Percentiles rank a stretch among this genome's conserved stretches.
Evolutionary conservation across 2,113 vertebrate species (phyloP).

Genomic region (Cochlearius cochlearius): DNA sequence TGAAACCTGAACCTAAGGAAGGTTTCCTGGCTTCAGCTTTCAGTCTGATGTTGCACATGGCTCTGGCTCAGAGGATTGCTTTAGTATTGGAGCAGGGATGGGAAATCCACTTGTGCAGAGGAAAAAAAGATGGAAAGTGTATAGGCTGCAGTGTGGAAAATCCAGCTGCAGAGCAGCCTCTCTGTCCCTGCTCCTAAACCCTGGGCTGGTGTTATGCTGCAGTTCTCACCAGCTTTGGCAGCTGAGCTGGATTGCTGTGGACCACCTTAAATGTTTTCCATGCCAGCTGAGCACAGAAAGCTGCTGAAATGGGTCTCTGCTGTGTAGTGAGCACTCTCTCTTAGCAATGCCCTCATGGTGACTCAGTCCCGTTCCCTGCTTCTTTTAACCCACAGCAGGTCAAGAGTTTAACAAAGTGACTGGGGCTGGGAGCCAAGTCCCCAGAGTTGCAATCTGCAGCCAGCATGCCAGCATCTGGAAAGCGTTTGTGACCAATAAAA

Average conservation of each 20-base stretch:
- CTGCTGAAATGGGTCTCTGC: constrained; percentile 50
- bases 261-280: constrained; percentile 60
- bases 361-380: constrained; percentile 59
- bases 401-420: constrained; percentile 76
- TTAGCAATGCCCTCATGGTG: constrained; percentile 52
- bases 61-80: constrained; percentile 16
- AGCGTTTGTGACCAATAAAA: constrained; percentile 70
- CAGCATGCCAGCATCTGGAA: constrained; percentile 74
- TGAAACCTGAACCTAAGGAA: constrained; percentile 37
- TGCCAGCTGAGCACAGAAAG: constrained; percentile 53
- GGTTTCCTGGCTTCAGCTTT: constrained; percentile 57
- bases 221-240: constrained; percentile 16
- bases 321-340: neutral
- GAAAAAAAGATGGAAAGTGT: constrained; percentile 13
- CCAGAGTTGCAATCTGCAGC: constrained; percentile 59
- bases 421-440: constrained; percentile 65
- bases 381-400: constrained; percentile 69
- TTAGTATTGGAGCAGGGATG: neutral
- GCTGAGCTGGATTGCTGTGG: neutral
- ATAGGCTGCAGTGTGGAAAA: constrained; percentile 1
- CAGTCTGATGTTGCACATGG: constrained; percentile 32
- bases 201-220: neutral
- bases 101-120: constrained; percentile 34
- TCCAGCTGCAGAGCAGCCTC: neutral
- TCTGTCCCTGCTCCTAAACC: neutral